phyloP scores from a whole-genome alignment of 1,140 invertebrate species.

The Metaphire vulgaris region DNA sequence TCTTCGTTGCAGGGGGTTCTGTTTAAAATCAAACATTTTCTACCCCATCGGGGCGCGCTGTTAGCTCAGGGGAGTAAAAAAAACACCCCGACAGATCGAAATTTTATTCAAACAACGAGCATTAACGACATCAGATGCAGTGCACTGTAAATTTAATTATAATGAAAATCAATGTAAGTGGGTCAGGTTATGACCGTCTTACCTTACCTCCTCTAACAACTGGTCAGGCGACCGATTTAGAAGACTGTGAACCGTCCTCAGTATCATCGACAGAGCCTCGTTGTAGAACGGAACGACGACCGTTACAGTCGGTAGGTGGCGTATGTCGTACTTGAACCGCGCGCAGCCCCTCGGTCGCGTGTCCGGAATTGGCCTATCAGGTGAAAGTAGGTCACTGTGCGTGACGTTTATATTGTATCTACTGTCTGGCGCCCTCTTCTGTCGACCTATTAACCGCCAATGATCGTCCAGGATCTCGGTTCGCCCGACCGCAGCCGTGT shows the following conservation, averaged over 20 bases:
- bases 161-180: too few species aligned
- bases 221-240: constrained; percentile 70
- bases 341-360: constrained; percentile 57
- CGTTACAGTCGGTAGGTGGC: constrained; percentile 65
- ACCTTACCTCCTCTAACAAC: constrained; percentile 69
- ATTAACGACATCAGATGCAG: too few species aligned
- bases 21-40: too few species aligned
- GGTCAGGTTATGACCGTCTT: too few species aligned
- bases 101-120: too few species aligned
- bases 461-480: background rate
- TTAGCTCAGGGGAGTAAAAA: too few species aligned
- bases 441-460: constrained; percentile 5
- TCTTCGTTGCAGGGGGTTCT: too few species aligned
- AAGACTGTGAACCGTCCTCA: constrained; percentile 81
- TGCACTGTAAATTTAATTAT: too few species aligned
- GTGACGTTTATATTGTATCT: constrained; percentile 69
- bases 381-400: constrained; percentile 77
- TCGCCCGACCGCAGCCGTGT: background rate
- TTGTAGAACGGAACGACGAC: constrained; percentile 94
- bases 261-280: constrained; percentile 80
- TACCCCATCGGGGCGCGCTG: too few species aligned
- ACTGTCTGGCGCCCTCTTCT: constrained; percentile 22
- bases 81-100: too few species aligned
- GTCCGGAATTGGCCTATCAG: constrained; percentile 71
- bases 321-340: constrained; percentile 23